Evolutionary conservation across 1,140 invertebrate species (phyloP).

Genomic region (Daktulosphaira vitifoliae): DNA sequence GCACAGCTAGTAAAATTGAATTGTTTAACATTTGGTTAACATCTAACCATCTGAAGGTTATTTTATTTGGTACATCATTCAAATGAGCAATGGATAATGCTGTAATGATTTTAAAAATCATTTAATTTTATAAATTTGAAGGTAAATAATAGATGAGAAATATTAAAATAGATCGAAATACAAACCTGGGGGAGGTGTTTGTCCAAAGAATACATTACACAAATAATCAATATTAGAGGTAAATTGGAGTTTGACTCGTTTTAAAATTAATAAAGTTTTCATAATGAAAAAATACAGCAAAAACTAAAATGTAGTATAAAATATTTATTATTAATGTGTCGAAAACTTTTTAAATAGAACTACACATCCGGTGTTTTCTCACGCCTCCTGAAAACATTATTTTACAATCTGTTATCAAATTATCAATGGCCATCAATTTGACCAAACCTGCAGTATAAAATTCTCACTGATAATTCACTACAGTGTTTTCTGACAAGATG

Average conservation of each 20-base stretch:
- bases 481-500: slow-evolving; percentile 10
- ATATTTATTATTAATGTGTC: too few relatives aligned
- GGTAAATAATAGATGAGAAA: neutral
- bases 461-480: slow-evolving; percentile 18
- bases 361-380: too few relatives aligned
- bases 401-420: too few relatives aligned
- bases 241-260: neutral
- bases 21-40: slow-evolving; percentile 30
- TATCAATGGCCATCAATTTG: slow-evolving; percentile 2
- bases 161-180: neutral
- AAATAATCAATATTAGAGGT: neutral
- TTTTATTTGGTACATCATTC: neutral
- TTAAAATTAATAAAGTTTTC: neutral
- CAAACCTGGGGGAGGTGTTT: slow-evolving; percentile 8
- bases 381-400: too few relatives aligned
- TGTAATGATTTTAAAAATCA: neutral
- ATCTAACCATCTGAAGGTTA: neutral
- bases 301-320: too few relatives aligned
- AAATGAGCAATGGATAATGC: neutral
- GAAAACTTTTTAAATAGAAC: too few relatives aligned
- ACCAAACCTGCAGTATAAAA: slow-evolving; percentile 20
- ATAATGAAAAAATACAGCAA: neutral
- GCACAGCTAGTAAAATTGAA: slow-evolving; percentile 64
- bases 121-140: neutral
- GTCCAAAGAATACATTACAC: neutral